Evolutionary conservation across 1,140 invertebrate species (phyloP).

Genomic region (Diachasma alloeum): DNA sequence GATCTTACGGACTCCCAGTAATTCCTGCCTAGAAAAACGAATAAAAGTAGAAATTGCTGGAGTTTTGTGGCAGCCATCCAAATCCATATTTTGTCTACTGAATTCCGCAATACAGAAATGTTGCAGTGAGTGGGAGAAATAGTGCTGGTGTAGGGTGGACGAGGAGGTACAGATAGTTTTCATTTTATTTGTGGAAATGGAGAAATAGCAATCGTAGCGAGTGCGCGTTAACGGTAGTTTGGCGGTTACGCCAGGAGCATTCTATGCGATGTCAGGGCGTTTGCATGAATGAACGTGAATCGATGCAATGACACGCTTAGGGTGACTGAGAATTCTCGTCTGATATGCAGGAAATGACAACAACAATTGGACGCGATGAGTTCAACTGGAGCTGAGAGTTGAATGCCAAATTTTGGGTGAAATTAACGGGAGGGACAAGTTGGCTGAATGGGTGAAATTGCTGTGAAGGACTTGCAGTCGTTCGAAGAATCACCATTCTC

Average conservation of each 20-base stretch:
- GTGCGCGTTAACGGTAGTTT: conserved; percentile 23
- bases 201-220: conserved; percentile 40
- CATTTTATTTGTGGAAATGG: conserved; percentile 35
- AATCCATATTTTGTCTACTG: conserved; percentile 8
- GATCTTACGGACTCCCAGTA: background rate
- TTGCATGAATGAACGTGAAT: conserved; percentile 14
- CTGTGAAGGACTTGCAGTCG: background rate
- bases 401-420: background rate
- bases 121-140: background rate
- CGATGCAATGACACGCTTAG: conserved; percentile 15
- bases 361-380: background rate
- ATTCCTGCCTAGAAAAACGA: background rate
- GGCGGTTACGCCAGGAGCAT: conserved; percentile 3
- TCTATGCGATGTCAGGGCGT: background rate
- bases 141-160: conserved; percentile 1
- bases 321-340: background rate
- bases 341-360: background rate
- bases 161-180: background rate
- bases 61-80: background rate
- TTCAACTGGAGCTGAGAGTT: background rate
- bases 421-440: background rate
- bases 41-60: background rate
- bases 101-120: background rate
- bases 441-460: background rate
- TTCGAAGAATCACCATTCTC: background rate